Base-by-base conservation (phyloP, 2,888 invertebrate species). In the Margaritifera margaritifera region DNA sequence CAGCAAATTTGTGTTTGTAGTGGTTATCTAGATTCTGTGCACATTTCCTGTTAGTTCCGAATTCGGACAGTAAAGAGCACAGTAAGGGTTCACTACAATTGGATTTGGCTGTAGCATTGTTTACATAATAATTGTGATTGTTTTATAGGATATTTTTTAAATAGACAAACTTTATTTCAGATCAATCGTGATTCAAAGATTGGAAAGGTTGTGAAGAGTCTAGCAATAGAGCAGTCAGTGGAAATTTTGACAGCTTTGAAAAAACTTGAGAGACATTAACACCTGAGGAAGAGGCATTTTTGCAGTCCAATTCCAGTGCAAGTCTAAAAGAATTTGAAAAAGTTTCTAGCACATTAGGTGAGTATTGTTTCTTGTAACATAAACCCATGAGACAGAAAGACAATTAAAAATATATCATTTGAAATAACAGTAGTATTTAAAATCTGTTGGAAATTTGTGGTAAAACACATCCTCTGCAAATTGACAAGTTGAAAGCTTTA, bases 181-280 rank as follows among this genome's bases (percentile, higher is more conserved):
- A 83, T 91, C 54, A 92, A 93, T 60, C 90, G 93, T 79, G 93
- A 93, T 84, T 86, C 90, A 19, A 93, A 93, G 85, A 90, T 93
- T 50, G 93, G 93, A 31, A 93, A 93, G 89, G 83, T 93, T 42
- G 87, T 89, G 52, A 81, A 85, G 72, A 91, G 92, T 58, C 84
- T 85, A 42, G 90, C 91, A 66, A 92, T 92, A 56, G 90, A 91
- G 78, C 92, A 92, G 85, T 92, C 92, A 86, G 87, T 90, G 27
- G 91, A 91, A 83, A 90, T 92, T 61, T 77, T 91, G 55, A 89
- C 89, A 54, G 91, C 91, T 18, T 79, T 92, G 72, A 89, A 90
- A 76, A 91, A 91, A 75, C 84, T 91, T 5, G 90, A 6, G 91
- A 91, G 69, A 73, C 75, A 18, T 78, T 92, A 59, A 82, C 80